Conservation (phyloP, 2,888 invertebrate genomes). For the Strigamia crassipes region DNA sequence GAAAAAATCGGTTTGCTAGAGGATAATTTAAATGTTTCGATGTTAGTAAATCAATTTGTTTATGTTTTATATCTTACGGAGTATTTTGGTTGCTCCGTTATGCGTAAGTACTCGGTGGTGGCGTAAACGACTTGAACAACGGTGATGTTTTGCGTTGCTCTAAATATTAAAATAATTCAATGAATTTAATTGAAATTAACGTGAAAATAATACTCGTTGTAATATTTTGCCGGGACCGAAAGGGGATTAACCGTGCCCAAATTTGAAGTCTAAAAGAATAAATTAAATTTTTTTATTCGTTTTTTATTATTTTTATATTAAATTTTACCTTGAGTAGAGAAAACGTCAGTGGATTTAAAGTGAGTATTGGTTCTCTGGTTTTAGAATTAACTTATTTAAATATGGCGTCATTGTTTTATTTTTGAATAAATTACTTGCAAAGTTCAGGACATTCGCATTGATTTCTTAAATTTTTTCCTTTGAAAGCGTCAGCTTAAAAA, state of each 20-base stretch:
- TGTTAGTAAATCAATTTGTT: background rate
- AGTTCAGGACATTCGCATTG: background rate
- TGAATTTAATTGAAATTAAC: background rate
- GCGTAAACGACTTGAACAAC: background rate
- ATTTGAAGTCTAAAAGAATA: background rate
- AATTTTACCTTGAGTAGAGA: background rate
- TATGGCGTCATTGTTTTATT: background rate
- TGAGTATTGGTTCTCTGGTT: background rate
- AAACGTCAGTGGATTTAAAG: background rate
- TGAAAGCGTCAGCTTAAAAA: background rate
- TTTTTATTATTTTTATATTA: too few relatives aligned
- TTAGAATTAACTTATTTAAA: background rate
- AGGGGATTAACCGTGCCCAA: background rate
- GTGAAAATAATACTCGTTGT: background rate
- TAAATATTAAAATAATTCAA: background rate
- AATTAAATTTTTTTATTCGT: too few relatives aligned
- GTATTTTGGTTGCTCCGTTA: slow-evolving; percentile 14
- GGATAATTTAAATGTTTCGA: background rate
- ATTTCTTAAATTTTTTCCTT: background rate
- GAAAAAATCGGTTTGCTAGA: slow-evolving; percentile 37
- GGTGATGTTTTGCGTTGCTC: background rate
- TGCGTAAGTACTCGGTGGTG: background rate
- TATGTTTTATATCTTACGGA: background rate
- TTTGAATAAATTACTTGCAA: slow-evolving; percentile 1
- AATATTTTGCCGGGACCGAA: background rate